Evolutionary conservation across 2,797 vertebrate species (phyloP), one percentile per base, ranked within the genome.

Genomic region (Silurus lanzhouensis): DNA sequence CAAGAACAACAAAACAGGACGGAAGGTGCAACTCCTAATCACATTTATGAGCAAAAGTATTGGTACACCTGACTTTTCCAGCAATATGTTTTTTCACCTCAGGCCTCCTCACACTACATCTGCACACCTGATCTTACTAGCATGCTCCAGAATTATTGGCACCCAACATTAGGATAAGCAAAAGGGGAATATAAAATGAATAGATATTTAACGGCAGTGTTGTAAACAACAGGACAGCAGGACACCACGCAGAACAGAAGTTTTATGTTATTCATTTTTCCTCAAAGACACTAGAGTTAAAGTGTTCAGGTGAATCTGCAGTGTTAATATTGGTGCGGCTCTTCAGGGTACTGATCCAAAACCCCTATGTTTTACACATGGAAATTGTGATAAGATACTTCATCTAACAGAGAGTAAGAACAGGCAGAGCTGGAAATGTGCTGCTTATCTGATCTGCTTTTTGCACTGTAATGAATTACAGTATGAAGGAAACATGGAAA

Each of bases 401-500:
- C 6, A 48, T 64, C 3, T 48, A 78, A n/a, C 0, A 61, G 27
- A 61, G 27, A n/a, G 31, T 63, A 63, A 66, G 61, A 67, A 44
- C 61, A 61, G 57, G 20, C 77, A 79, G 58, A 44, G 27, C 76
- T 44, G 76, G 14, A 67, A 64, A 66, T 46, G 22, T 22, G 44
- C 8, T 82, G n/a, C 27, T 58, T 86, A n/a, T 60, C 17, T 80
- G 57, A 38, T 81, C 46, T 57, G 27, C 66, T 87, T 27, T 79
- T 68, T 77, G 84, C 87, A 74, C 58, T 27, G 60, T 78, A 85
- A 80, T 81, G 74, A 83, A 72, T n/a, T 75, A 61, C 75, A 67
- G 6, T 72, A 14, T 9, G 27, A n/a, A 12, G 60, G 74, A 70
- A 85, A 15, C 71, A 38, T 27, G 38, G 12, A 61, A 0, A 3